phyloP scores from a whole-genome alignment of 1,140 invertebrate species.

The Lepidostoma basale region DNA sequence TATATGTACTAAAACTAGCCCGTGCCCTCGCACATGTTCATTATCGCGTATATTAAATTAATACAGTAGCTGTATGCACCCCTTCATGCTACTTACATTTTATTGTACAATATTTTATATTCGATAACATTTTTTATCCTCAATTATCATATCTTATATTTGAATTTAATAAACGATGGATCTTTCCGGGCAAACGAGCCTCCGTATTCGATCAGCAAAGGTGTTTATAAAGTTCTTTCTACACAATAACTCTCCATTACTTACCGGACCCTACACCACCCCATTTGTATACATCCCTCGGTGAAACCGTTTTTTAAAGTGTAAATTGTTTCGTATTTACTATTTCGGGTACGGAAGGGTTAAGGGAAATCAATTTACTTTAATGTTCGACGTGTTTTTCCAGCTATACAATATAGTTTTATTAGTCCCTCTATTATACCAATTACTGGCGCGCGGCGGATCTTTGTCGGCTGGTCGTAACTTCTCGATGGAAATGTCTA shows the following conservation, averaged over 20 bases:
- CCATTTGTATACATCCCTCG: slow-evolving; percentile 3
- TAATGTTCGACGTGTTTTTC: slow-evolving; percentile 15
- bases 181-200: no score
- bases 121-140: no score
- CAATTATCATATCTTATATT: no score
- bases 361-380: slow-evolving; percentile 22
- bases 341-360: neutral
- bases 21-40: no score
- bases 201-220: neutral
- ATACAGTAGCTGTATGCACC: no score
- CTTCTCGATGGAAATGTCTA: no score
- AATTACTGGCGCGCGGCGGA: slow-evolving; percentile 5
- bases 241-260: slow-evolving; percentile 10
- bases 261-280: neutral
- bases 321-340: slow-evolving; percentile 32
- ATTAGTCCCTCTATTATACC: slow-evolving; percentile 10
- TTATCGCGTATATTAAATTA: no score
- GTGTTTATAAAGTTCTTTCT: neutral
- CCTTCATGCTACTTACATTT: no score
- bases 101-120: no score
- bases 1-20: no score
- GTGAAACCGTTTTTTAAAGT: slow-evolving; percentile 21
- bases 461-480: no score
- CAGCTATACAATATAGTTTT: slow-evolving; percentile 16
- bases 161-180: no score